Percentiles rank a stretch among this genome's conserved stretches.
Evolutionary conservation across 2,888 invertebrate genomes (phyloP).

Genomic region (Rhagonycha lutea): DNA sequence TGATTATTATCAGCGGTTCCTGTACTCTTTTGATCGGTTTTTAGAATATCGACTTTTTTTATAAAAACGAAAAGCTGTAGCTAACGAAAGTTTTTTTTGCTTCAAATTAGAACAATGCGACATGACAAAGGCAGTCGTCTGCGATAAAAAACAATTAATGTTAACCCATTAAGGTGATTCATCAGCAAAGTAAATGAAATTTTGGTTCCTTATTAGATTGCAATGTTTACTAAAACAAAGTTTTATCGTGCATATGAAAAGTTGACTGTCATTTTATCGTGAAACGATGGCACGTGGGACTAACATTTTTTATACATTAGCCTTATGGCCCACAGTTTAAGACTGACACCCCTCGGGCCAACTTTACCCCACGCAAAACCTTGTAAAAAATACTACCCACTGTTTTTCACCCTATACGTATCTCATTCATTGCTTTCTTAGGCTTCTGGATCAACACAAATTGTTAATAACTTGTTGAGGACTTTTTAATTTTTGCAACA

Average conservation of each 20-base stretch:
- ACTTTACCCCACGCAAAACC: constrained; percentile 32
- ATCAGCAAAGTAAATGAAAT: not conserved
- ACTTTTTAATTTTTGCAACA: not conserved
- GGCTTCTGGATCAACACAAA: constrained; percentile 2
- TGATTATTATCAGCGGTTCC: constrained; percentile 24
- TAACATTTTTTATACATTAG: constrained; percentile 33
- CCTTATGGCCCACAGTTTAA: constrained; percentile 25
- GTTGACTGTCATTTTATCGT: constrained; percentile 26
- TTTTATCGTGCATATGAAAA: not conserved
- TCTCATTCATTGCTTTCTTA: constrained; percentile 24
- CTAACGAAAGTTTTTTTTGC: not conserved
- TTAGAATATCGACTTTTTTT: not conserved
- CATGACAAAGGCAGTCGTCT: not conserved
- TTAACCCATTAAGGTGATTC: constrained; percentile 3
- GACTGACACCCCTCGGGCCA: constrained; percentile 26
- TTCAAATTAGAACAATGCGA: not conserved
- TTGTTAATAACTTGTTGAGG: constrained; percentile 2
- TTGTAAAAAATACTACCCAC: constrained; percentile 32
- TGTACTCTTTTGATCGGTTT: not conserved
- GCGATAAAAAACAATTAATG: not conserved
- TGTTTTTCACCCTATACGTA: constrained; percentile 31
- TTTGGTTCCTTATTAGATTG: not conserved
- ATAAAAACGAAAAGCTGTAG: not conserved
- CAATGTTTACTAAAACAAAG: not conserved
- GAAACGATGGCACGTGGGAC: constrained; percentile 31